Conservation (phyloP, 2,888 invertebrate species). For the Brenthis daphne region DNA sequence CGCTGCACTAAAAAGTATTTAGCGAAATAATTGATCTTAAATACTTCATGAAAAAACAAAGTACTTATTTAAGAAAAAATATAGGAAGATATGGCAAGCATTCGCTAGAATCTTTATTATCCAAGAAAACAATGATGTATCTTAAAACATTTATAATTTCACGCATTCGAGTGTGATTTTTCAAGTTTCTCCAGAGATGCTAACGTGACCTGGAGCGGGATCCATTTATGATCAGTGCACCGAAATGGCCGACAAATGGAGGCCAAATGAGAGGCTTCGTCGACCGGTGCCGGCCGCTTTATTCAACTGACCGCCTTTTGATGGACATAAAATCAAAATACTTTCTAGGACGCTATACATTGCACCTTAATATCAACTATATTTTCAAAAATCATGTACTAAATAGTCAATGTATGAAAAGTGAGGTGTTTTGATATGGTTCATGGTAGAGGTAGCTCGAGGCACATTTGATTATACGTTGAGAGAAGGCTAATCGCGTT, state of each 20-base stretch:
- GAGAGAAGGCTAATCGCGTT: slow-evolving; percentile 81
- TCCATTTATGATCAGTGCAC: slow-evolving; percentile 81
- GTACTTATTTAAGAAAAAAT: background rate
- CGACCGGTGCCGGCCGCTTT: slow-evolving; percentile 69
- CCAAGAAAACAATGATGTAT: slow-evolving; percentile 17
- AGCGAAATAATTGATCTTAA: slow-evolving; percentile 21
- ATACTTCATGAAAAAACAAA: background rate
- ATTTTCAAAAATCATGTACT: background rate
- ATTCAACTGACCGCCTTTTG: slow-evolving; percentile 63
- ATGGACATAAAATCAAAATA: slow-evolving; percentile 39
- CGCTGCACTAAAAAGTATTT: slow-evolving; percentile 28
- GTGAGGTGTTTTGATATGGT: slow-evolving; percentile 40
- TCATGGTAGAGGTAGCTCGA: slow-evolving; percentile 62
- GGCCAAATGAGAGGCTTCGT: slow-evolving; percentile 81
- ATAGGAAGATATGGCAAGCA: background rate
- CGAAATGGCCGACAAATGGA: slow-evolving; percentile 82
- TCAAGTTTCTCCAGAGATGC: slow-evolving; percentile 76
- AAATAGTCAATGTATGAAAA: slow-evolving; percentile 47
- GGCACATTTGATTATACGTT: slow-evolving; percentile 82
- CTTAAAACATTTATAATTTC: slow-evolving; percentile 59
- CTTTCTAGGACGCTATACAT: slow-evolving; percentile 24
- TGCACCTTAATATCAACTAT: slow-evolving; percentile 19
- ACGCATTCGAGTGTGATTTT: slow-evolving; percentile 79
- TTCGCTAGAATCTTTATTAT: background rate
- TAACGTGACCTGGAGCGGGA: slow-evolving; percentile 79